Evolutionary conservation across 2,888 invertebrate species (phyloP).

Genomic region (Hybos culiciformis): DNA sequence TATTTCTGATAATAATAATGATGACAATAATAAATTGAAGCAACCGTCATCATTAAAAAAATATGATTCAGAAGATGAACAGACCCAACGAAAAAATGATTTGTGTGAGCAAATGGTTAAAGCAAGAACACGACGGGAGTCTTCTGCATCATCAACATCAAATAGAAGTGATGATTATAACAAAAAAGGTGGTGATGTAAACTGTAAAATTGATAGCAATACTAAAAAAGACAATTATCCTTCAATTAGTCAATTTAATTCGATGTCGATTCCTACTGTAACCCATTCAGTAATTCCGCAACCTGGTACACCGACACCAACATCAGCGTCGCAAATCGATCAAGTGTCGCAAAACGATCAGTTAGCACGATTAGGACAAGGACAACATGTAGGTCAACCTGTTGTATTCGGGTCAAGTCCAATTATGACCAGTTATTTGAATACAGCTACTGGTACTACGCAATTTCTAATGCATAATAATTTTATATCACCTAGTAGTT

Average conservation of each 20-base stretch:
- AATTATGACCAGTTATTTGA: conserved; percentile 23
- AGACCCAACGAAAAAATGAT: not conserved
- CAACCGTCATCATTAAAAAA: not conserved
- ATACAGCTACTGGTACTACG: conserved; percentile 17
- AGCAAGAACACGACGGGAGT: not conserved
- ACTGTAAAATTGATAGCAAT: conserved; percentile 1
- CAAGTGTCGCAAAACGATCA: no score
- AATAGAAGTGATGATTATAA: not conserved
- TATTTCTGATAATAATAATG: not conserved
- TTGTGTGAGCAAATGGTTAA: not conserved
- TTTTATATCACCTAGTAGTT: no score
- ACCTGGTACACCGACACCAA: no score
- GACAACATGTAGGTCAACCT: no score
- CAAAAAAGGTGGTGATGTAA: no score
- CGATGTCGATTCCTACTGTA: not conserved
- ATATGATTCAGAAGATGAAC: no score
- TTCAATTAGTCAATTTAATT: not conserved
- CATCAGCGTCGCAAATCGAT: no score
- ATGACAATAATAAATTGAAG: not conserved
- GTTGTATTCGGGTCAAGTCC: no score
- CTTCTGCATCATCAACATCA: not conserved
- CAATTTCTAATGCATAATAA: conserved; percentile 34
- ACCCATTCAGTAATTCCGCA: no score
- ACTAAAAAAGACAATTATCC: conserved; percentile 13
- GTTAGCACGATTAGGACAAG: no score